Conservation (phyloP, 2,888 invertebrate genomes). For the Callimorpha dominula region DNA sequence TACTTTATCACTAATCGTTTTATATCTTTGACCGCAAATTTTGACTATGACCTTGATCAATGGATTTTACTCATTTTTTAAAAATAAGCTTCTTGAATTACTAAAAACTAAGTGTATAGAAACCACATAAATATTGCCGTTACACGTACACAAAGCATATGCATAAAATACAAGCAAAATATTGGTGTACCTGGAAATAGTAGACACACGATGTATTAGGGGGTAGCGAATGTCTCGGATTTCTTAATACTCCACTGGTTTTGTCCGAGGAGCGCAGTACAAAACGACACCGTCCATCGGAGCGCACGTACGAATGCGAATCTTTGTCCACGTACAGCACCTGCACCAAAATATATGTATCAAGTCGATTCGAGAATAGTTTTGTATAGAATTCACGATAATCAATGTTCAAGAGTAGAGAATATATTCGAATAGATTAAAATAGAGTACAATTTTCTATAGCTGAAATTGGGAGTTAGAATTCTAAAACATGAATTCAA, state of each 20-base stretch:
- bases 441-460: neutral
- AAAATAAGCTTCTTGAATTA: neutral
- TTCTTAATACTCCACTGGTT: conserved; percentile 90
- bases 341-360: conserved; percentile 68
- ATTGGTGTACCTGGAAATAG: conserved; percentile 87
- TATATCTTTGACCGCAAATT: no score
- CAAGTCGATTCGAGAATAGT: conserved; percentile 18
- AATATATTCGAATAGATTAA: conserved; percentile 5
- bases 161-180: conserved; percentile 4
- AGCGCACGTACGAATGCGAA: conserved; percentile 91
- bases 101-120: neutral
- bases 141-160: neutral
- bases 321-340: conserved; percentile 92
- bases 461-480: neutral
- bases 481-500: neutral
- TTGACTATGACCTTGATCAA: no score
- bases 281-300: conserved; percentile 92
- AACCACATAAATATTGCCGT: neutral
- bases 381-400: conserved; percentile 38
- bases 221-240: conserved; percentile 92
- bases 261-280: conserved; percentile 91
- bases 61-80: neutral
- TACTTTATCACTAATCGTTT: no score
- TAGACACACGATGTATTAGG: conserved; percentile 94
- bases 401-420: conserved; percentile 24